These are phyloP conservation scores for Diadumene lineata DNA, from an alignment of 92 coral and sea anemone species.

Conservation along the genomic window DNA sequence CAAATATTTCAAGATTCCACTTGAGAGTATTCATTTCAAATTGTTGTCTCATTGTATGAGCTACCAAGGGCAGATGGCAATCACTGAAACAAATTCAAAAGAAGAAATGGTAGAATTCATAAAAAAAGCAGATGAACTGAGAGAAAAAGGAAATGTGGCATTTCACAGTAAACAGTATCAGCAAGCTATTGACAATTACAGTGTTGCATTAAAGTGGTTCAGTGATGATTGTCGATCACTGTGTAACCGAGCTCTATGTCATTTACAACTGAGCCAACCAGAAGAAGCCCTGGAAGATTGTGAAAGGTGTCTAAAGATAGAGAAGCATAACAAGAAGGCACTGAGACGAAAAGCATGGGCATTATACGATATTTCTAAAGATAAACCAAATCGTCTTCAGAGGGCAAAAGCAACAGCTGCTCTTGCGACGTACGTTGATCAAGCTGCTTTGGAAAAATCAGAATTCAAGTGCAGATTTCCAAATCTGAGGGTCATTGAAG, in stretches of 20 bases:
- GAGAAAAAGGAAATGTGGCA: constrained; percentile 67
- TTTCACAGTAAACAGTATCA: constrained; percentile 33
- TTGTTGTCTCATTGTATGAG: constrained; percentile 66
- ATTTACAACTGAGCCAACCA: constrained; percentile 52
- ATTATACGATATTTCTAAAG: constrained; percentile 42
- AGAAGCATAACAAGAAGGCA: constrained; percentile 55
- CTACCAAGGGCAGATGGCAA: neutral
- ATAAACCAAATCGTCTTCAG: constrained; percentile 16
- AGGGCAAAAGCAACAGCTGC: constrained; percentile 54
- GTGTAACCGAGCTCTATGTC: constrained; percentile 71
- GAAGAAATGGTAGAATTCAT: neutral
- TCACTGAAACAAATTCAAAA: no score
- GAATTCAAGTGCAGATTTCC: constrained; percentile 50
- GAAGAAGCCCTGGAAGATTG: constrained; percentile 70
- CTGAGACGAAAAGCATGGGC: constrained; percentile 82
- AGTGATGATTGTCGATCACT: constrained; percentile 39
- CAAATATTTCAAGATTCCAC: constrained; percentile 54
- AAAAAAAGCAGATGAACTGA: constrained; percentile 38
- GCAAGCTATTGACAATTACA: constrained; percentile 49
- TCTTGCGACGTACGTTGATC: constrained; percentile 44
- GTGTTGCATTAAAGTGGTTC: constrained; percentile 37
- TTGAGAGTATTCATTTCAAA: constrained; percentile 44
- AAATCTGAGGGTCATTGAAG: neutral
- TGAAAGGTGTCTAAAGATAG: constrained; percentile 48
- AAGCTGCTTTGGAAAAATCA: constrained; percentile 14